phyloP scores from a whole-genome alignment of 2,888 invertebrate species.

The Leptinotarsa haldemani region DNA sequence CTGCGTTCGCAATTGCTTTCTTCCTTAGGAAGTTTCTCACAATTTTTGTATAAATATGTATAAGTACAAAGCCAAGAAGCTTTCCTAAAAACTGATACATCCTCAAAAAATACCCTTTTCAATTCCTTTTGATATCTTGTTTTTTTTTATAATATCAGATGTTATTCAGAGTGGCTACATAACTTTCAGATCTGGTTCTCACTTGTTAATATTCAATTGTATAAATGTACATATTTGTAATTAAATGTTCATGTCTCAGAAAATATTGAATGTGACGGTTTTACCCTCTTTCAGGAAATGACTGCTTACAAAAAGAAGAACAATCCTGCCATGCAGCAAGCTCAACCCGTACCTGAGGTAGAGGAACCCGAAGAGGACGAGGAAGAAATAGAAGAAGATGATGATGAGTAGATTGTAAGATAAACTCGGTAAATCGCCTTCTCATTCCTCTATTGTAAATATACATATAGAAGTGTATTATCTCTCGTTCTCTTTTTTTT shows the following conservation, averaged over 20 bases:
- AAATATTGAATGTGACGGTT: neutral
- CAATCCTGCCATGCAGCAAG: slow-evolving; percentile 66
- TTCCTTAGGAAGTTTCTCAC: too few relatives aligned
- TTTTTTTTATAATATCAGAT: too few relatives aligned
- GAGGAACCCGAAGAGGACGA: slow-evolving; percentile 75
- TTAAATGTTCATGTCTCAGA: neutral
- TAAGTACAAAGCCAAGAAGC: too few relatives aligned
- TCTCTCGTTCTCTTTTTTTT: slow-evolving; percentile 47
- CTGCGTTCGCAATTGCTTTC: too few relatives aligned
- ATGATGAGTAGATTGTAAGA: slow-evolving; percentile 64
- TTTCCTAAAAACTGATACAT: too few relatives aligned
- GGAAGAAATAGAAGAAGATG: slow-evolving; percentile 62
- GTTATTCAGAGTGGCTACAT: too few relatives aligned
- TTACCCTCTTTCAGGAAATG: slow-evolving; percentile 76
- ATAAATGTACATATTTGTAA: too few relatives aligned
- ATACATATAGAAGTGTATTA: slow-evolving; percentile 60
- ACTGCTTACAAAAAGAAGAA: slow-evolving; percentile 85
- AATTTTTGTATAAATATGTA: too few relatives aligned
- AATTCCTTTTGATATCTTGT: too few relatives aligned
- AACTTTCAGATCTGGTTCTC: too few relatives aligned
- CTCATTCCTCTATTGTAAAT: slow-evolving; percentile 65
- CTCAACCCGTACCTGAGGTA: slow-evolving; percentile 71
- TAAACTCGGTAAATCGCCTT: slow-evolving; percentile 55
- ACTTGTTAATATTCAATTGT: too few relatives aligned
- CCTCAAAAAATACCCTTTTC: too few relatives aligned